phyloP scores from a whole-genome alignment of 1,140 invertebrate genomes.

The Drosophila seguyi region DNA sequence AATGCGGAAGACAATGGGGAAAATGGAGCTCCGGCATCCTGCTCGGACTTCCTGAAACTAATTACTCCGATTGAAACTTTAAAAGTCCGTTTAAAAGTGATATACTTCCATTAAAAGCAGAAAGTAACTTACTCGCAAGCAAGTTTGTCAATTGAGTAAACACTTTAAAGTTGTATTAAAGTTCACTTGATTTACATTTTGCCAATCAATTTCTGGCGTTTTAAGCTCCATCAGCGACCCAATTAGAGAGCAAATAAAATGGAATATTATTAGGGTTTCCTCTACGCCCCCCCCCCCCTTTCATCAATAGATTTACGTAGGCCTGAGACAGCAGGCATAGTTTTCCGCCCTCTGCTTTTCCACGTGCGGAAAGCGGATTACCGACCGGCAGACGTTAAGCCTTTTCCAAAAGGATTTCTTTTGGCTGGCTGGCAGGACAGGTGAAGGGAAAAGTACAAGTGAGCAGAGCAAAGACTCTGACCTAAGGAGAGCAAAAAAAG shows the following conservation, averaged over 20 bases:
- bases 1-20: neutral
- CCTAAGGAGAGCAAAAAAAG: neutral
- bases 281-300: too few relatives aligned
- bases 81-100: neutral
- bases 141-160: too few relatives aligned
- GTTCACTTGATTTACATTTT: constrained; percentile 2
- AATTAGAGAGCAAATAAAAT: constrained; percentile 23
- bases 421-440: constrained; percentile 31
- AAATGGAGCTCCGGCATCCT: neutral
- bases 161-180: neutral
- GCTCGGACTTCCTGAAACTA: neutral
- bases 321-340: constrained; percentile 45
- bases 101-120: too few relatives aligned
- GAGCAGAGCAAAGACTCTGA: constrained; percentile 16
- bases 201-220: neutral
- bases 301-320: constrained; percentile 41
- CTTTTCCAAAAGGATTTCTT: constrained; percentile 72
- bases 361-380: constrained; percentile 64
- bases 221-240: constrained; percentile 17
- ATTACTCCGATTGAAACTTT: neutral
- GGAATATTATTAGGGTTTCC: constrained; percentile 30
- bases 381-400: constrained; percentile 71
- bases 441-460: constrained; percentile 39
- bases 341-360: constrained; percentile 25
- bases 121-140: neutral